Conservation (phyloP, 2,113 vertebrate genomes). For the Melospiza melodia region DNA sequence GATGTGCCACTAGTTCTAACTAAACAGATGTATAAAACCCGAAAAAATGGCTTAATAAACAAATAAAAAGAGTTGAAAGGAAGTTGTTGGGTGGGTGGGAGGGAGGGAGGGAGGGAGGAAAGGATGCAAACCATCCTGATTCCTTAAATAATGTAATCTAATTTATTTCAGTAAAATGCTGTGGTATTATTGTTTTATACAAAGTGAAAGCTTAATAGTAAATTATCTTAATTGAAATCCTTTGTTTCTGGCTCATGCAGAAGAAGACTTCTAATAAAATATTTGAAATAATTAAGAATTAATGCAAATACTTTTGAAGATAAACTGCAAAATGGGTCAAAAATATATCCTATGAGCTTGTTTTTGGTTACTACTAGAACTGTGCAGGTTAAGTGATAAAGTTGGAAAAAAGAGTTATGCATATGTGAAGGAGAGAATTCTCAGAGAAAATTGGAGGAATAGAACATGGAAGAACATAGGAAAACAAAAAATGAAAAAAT, state of each 20-base stretch:
- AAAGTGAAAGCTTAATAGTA: background rate
- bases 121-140: background rate
- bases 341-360: background rate
- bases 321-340: background rate
- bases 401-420: background rate
- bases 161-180: background rate
- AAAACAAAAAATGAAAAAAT: background rate
- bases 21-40: background rate
- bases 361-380: background rate
- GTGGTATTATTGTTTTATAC: background rate
- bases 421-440: background rate
- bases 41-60: background rate
- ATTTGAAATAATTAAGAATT: background rate
- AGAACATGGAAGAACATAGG: background rate
- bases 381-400: background rate
- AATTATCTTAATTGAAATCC: background rate
- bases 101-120: background rate
- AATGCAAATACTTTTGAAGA: background rate
- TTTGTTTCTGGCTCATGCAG: background rate
- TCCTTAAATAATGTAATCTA: background rate
- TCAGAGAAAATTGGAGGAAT: background rate
- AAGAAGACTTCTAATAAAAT: background rate
- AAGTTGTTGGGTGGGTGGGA: background rate
- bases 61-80: background rate
- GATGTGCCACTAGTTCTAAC: background rate